phyloP scores from a whole-genome alignment of 2,113 vertebrate species.

The Etheostoma cragini region DNA sequence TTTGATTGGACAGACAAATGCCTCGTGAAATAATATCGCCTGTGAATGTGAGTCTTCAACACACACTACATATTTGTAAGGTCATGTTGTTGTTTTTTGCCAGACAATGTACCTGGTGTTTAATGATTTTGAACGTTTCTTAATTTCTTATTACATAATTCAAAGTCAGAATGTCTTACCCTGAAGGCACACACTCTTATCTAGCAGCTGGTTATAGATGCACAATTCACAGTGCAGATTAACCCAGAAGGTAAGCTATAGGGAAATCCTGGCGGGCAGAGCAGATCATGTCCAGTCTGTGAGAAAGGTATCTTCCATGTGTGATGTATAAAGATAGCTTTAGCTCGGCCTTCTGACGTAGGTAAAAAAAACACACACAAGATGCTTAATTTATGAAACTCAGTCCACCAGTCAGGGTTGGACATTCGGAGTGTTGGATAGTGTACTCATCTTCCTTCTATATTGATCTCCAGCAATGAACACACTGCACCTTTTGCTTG shows the following conservation, averaged over 20 bases:
- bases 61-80: constrained; percentile 41
- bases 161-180: constrained; percentile 37
- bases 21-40: constrained; percentile 15
- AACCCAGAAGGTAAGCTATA: constrained; percentile 9
- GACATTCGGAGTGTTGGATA: not conserved
- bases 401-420: not conserved
- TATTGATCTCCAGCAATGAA: constrained; percentile 27
- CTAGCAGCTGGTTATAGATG: constrained; percentile 17
- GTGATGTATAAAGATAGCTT: constrained; percentile 5
- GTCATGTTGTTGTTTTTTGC: constrained; percentile 5
- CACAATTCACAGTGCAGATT: not conserved
- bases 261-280: not conserved
- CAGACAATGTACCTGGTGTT: constrained; percentile 23
- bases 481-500: not conserved
- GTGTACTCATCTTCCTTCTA: constrained; percentile 3
- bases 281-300: constrained; percentile 14
- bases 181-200: constrained; percentile 6
- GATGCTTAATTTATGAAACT: constrained; percentile 38
- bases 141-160: constrained; percentile 30
- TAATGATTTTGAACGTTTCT: constrained; percentile 46
- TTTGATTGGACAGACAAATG: constrained; percentile 60
- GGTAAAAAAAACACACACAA: constrained; percentile 13
- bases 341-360: not conserved
- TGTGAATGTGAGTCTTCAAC: constrained; percentile 8
- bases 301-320: not conserved